A percentile compares a stretch with the other conserved stretches of the same genome.
Evolutionary conservation across 2,888 invertebrate species (phyloP).

Genomic region (Keiferia lycopersicella): DNA sequence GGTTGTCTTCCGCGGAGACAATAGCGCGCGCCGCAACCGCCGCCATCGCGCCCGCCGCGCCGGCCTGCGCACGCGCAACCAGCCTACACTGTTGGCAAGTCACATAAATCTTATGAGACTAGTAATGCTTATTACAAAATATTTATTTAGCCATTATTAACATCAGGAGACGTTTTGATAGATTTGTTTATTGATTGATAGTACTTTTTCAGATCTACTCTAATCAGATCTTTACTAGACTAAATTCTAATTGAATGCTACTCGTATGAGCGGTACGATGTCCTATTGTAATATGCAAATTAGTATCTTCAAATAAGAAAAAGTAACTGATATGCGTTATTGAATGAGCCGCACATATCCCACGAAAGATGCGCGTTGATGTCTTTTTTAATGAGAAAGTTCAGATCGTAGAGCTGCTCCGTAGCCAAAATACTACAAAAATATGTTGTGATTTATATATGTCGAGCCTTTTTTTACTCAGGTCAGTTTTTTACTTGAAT

Average conservation of each 20-base stretch:
- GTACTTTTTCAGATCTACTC: neutral
- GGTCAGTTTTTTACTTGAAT: no score
- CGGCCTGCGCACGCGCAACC: neutral
- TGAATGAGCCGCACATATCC: no score
- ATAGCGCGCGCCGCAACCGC: constrained; percentile 2
- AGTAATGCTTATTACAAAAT: no score
- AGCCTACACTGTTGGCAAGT: neutral
- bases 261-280: neutral
- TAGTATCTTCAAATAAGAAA: neutral
- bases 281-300: neutral
- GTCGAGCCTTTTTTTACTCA: no score
- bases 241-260: neutral
- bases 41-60: neutral
- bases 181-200: no score
- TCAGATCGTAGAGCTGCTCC: neutral
- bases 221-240: neutral
- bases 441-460: neutral
- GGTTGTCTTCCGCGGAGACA: neutral
- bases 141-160: no score
- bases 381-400: neutral
- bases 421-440: neutral
- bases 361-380: constrained; percentile 2
- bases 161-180: no score
- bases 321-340: neutral
- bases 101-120: neutral